phyloP scores from a whole-genome alignment of 2,797 vertebrate species.

The Malurus splendens region DNA sequence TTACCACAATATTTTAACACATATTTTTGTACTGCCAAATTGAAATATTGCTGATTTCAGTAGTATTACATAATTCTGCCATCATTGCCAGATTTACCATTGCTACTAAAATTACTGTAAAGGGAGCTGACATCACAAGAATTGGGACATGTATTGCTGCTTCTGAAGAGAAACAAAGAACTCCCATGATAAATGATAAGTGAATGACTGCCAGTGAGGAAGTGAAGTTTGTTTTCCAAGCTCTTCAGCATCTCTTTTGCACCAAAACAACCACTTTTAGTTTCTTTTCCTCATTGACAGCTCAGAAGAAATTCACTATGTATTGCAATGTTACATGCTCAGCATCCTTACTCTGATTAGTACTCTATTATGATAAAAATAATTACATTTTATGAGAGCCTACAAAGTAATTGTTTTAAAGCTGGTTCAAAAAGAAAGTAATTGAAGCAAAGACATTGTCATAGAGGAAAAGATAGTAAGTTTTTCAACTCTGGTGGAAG shows the following conservation, averaged over 20 bases:
- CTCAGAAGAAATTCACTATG: neutral
- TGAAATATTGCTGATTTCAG: constrained; percentile 28
- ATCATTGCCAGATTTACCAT: constrained; percentile 2
- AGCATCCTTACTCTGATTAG: neutral
- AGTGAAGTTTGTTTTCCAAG: neutral
- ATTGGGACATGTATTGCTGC: neutral
- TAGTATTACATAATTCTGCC: neutral
- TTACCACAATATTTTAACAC: constrained; percentile 35
- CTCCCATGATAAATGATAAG: neutral
- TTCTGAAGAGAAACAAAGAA: neutral
- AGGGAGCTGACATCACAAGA: neutral
- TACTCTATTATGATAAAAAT: neutral
- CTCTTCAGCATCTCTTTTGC: neutral
- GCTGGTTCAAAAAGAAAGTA: neutral
- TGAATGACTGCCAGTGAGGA: neutral
- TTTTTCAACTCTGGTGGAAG: neutral
- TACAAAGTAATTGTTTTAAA: neutral
- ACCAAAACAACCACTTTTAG: neutral
- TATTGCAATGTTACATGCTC: neutral
- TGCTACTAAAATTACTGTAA: neutral
- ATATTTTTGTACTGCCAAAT: neutral
- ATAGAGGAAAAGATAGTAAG: neutral
- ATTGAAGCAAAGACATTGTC: neutral
- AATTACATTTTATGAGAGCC: neutral
- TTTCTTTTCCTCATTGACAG: neutral